Evolutionary conservation across 1,140 invertebrate species (phyloP).

Genomic region (Drosophila bipectinata): DNA sequence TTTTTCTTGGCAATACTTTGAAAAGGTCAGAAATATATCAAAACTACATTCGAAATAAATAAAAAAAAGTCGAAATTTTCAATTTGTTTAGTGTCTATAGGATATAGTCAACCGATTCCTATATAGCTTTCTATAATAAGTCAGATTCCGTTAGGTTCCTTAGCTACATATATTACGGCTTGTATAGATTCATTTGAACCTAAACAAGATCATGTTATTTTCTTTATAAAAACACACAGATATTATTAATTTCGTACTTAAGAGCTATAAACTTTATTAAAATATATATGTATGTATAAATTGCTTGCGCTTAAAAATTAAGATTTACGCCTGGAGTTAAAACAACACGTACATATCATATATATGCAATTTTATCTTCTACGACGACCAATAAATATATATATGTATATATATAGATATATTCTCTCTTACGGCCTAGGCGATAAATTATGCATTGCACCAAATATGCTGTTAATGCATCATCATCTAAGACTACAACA

Average conservation of each 20-base stretch:
- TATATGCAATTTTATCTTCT: conserved; percentile 60
- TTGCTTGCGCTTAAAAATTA: conserved; percentile 77
- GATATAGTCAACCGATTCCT: too few species aligned
- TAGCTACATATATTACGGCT: too few species aligned
- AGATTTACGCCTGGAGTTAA: conserved; percentile 71
- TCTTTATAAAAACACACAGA: background rate
- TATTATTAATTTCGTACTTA: conserved; percentile 38
- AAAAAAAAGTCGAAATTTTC: too few species aligned
- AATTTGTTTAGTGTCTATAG: too few species aligned
- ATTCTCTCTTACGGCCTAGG: conserved; percentile 47
- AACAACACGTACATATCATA: conserved; percentile 60
- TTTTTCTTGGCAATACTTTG: too few species aligned
- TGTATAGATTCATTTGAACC: too few species aligned
- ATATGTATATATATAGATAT: conserved; percentile 12
- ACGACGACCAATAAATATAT: conserved; percentile 73
- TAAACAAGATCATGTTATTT: background rate
- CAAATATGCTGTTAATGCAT: conserved; percentile 19
- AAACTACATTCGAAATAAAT: too few species aligned
- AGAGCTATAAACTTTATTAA: conserved; percentile 76
- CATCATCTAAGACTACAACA: conserved; percentile 53
- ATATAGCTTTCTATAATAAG: too few species aligned
- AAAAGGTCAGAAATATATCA: too few species aligned
- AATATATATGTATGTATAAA: conserved; percentile 75
- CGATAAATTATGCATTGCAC: conserved; percentile 36
- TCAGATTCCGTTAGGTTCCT: too few species aligned